Evolutionary conservation across 2,113 vertebrate genomes (phyloP), one percentile per base, ranked within the genome.

Genomic region (Oenanthe oenanthe): DNA sequence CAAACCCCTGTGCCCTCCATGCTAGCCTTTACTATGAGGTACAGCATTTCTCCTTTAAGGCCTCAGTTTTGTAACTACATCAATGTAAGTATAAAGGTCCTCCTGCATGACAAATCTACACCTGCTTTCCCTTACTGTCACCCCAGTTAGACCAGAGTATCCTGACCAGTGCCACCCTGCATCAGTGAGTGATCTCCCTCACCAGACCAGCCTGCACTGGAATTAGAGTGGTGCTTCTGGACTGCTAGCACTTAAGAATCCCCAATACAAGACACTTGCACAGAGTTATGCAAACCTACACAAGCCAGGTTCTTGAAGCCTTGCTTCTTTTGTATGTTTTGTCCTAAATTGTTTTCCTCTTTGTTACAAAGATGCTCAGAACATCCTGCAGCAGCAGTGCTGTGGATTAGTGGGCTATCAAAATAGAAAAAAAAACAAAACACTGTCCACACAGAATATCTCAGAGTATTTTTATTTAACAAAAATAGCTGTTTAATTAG

Each of bases 401-500:
- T 73, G 48, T 45, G 57, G 87, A 81, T 66, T 38, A 70, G 29
- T 54, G 80, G 60, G 20, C 15, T 40, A 70, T 34, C 56, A 65
- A 68, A 74, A 83, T 0, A n/a, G 56, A 56, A 76, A 67, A 32
- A 47, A 32, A 48, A 28, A 78, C 34, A n/a, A n/a, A n/a, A n/a
- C 31, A 65, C 17, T 34, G 70, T 29, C 79, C 50, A 85, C 50
- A 58, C 18, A 80, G 56, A 57, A 61, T 76, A 51, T 54, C 83
- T 79, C 31, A n/a, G 90, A 96, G 93, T 92, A 88, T 19, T 71
- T 98, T 98, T 98, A 97, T 98, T 98, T 95, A 92, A 95, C 97
- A 97, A 98, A 98, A 98, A 97, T 93, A 97, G 53, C 72, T 94
- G 71, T 95, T 96, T 83, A 85, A 71, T 94, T 80, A 95, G 94